Conservation (phyloP, 2,797 vertebrate species). For the Trachops cirrhosus region DNA sequence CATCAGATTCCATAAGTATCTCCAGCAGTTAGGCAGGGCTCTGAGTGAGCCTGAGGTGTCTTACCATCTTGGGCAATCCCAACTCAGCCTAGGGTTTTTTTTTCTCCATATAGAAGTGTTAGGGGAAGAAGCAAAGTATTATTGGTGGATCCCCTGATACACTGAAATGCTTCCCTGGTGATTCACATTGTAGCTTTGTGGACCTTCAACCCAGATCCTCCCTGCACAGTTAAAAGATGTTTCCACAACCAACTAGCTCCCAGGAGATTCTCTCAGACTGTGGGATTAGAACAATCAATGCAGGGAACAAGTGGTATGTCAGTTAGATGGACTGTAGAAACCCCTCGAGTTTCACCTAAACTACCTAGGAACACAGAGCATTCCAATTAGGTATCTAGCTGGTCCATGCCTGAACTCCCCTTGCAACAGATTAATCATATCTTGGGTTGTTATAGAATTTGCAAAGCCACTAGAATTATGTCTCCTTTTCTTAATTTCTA, state of each 20-base stretch:
- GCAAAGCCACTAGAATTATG: neutral
- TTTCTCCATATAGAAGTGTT: neutral
- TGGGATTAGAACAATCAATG: neutral
- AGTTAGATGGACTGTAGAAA: neutral
- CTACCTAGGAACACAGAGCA: neutral
- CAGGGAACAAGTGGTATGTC: neutral
- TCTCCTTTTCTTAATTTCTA: neutral
- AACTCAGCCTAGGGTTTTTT: neutral
- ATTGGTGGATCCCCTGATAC: too few species aligned
- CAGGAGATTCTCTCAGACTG: neutral
- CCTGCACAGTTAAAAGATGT: neutral
- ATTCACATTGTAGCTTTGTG: neutral
- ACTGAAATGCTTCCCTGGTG: neutral
- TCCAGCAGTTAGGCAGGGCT: neutral
- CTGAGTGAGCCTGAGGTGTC: neutral
- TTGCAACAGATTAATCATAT: neutral
- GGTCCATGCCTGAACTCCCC: neutral
- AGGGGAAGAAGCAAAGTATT: neutral
- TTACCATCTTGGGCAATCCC: neutral
- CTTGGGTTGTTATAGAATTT: neutral
- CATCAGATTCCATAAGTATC: neutral
- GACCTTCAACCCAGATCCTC: neutral
- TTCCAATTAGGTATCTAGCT: neutral
- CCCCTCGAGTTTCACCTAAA: neutral
- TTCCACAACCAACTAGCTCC: neutral